phyloP scores from a whole-genome alignment of 2,888 invertebrate species.

The Ennomos fuscantarius region DNA sequence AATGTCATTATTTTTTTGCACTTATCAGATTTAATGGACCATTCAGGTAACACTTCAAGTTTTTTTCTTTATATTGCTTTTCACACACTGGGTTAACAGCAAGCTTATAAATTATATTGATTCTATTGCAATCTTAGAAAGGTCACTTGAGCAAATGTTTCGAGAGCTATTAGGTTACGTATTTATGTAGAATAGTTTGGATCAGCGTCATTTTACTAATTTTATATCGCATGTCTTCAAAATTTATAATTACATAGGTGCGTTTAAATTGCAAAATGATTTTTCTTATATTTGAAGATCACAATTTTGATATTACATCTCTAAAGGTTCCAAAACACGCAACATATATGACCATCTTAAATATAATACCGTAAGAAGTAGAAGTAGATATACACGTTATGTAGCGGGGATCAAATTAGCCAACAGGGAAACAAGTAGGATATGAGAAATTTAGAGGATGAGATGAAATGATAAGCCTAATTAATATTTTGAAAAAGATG shows the following conservation, averaged over 20 bases:
- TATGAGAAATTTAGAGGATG: neutral
- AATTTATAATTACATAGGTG: no score
- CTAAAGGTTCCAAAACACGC: constrained; percentile 15
- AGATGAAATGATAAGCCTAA: constrained; percentile 6
- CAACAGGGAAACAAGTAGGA: constrained; percentile 15
- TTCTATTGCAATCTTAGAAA: constrained; percentile 15
- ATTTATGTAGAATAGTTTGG: neutral
- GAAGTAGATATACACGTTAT: neutral
- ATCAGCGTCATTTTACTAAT: no score
- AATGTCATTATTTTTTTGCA: no score
- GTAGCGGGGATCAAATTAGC: constrained; percentile 8
- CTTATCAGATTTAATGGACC: no score
- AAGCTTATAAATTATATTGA: neutral
- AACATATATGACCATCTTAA: constrained; percentile 28
- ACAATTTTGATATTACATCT: neutral
- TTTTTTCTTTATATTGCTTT: no score
- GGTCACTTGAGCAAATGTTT: constrained; percentile 3
- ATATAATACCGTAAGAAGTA: constrained; percentile 51
- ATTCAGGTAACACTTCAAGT: no score
- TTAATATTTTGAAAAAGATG: neutral
- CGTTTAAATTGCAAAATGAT: neutral
- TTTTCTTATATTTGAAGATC: neutral
- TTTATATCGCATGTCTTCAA: no score
- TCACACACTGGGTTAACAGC: no score
- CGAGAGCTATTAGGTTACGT: constrained; percentile 10